Evolutionary conservation across 2,797 vertebrate genomes (phyloP), one percentile per base, ranked within the genome.

Genomic region (Cynodonichthys magdalenae): DNA sequence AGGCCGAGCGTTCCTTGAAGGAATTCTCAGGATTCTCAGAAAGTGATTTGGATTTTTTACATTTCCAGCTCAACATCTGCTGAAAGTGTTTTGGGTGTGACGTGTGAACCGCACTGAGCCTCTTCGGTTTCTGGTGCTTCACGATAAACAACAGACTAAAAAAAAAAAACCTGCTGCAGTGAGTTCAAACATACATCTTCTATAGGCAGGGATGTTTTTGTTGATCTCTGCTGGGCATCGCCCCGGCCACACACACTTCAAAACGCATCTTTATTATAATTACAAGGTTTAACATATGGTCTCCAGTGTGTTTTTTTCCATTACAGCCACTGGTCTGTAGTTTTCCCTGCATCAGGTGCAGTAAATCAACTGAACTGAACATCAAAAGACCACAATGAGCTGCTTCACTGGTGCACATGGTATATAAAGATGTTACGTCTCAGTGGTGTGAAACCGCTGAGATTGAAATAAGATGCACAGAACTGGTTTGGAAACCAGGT

Each of bases 231-330:
- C 19, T 36, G 41, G 66, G 62, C 47, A 62, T 69, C 47, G 52
- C 71, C 64, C 69, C 50, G 58, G 28, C 63, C 45, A 65, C 53
- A 50, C 15, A 19, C 3, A 29, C 62, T 66, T 20, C 27, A 19
- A 0, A 15, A 6, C 49, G 66, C 28, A 59, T 74, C 58, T 74
- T 59, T 28, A 47, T 70, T 20, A 50, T 15, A 87, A 89, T 85
- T 84, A 85, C 67, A 90, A 59, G 74, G 44, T 60, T 20, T 20
- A 48, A 67, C 74, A 79, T 70, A 51, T 59, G 77, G 65, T 46
- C 53, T 46, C 46, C 69, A 87, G 74, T 34, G 5, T 34, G 12
- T 48, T 11, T 12, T 5, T 12, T 46, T 18, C 20, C 46, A 18
- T 19, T 20, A 44, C 18, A 20, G 18, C 17, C n/a, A 0, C 15